Evolutionary conservation across 2,888 invertebrate species (phyloP), one percentile per base, ranked within the genome.

Genomic region (Elgonia sp.): DNA sequence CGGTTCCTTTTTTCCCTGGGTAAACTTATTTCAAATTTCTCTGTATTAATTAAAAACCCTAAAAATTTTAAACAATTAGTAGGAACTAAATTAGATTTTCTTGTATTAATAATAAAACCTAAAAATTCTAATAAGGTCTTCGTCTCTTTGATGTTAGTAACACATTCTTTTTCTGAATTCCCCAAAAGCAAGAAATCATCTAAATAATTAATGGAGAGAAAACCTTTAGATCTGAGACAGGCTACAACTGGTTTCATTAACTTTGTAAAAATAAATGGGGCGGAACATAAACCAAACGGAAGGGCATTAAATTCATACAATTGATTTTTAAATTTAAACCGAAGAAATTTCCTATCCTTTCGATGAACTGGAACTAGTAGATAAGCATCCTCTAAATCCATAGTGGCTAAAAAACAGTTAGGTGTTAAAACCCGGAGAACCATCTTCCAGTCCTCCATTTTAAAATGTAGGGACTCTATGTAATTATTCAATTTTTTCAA

Each of bases 381-480:
- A 65, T 87, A 89, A 0, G 82, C 89, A 29, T 90, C 88, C 42
- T 86, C 83, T 0, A 90, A 55, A 75, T 89, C 83, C 20, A 90
- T 1, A 4, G 82, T 57, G 0, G 55, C 73, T 69, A 87, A 53
- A 70, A 76, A 87, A 69, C 37, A 46, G 12, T 42, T 29, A 84
- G 18, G 37, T 0, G 65, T 60, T 3, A 89, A 21, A 18, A 90
- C 14, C 6, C 18, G 60, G 10, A 70, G n/a, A 0, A 65, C 90
- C 1, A 88, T 62, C 65, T 73, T 69, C 12, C 89, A 60, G 16
- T 72, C 55, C 18, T 72, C 72, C 55, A 72, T 46, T n/a, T 73
- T 72, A 55, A 72, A 72, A 37, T 72, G 53, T 21, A 21, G 50
- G 2, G 50, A 46, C 20, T 29, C 2, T 4, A 69, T 69, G 29